Evolutionary conservation across 2,888 invertebrate genomes (phyloP).

Genomic region (Hyppa rectilinea): DNA sequence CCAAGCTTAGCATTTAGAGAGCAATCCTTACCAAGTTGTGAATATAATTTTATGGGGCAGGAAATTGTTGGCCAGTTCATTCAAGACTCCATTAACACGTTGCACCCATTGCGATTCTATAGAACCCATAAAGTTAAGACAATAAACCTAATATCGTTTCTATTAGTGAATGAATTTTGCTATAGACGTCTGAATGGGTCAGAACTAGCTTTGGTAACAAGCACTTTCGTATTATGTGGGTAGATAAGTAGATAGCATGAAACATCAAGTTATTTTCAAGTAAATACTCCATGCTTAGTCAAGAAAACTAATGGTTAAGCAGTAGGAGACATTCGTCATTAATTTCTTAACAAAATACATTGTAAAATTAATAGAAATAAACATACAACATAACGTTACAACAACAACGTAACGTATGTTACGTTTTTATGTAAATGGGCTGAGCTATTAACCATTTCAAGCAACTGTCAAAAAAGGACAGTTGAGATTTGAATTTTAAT

Average conservation of each 20-base stretch:
- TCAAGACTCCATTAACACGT: conserved; percentile 52
- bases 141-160: conserved; percentile 56
- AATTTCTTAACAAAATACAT: too few relatives aligned
- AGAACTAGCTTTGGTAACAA: neutral
- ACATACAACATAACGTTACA: too few relatives aligned
- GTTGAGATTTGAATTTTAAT: neutral
- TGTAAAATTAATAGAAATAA: too few relatives aligned
- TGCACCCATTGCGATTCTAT: conserved; percentile 54
- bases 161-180: conserved; percentile 40
- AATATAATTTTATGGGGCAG: conserved; percentile 44
- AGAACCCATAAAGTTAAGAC: conserved; percentile 56
- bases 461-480: neutral
- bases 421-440: too few relatives aligned
- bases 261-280: neutral
- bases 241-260: neutral
- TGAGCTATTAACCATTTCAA: neutral
- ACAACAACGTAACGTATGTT: too few relatives aligned
- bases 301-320: neutral
- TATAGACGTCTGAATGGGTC: conserved; percentile 26
- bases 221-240: conserved; percentile 6
- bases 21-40: conserved; percentile 29
- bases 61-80: conserved; percentile 55
- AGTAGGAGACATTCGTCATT: too few relatives aligned
- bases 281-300: neutral
- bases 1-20: conserved; percentile 35